phyloP scores from a whole-genome alignment of 2,888 invertebrate genomes.

The Yponomeuta cagnagella region DNA sequence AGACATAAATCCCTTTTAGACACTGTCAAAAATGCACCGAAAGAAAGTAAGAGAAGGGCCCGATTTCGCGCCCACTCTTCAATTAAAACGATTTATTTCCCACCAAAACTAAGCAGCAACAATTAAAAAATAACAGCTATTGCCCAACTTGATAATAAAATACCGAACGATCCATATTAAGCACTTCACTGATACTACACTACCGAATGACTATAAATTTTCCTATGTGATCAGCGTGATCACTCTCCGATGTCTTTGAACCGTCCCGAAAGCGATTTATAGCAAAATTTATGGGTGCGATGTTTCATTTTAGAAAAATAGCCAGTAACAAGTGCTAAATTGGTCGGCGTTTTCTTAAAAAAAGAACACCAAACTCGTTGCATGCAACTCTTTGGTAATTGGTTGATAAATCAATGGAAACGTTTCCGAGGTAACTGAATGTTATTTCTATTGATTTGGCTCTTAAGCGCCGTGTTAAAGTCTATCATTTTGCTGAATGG shows the following conservation, averaged over 20 bases:
- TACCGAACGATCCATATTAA: neutral
- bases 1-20: neutral
- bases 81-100: neutral
- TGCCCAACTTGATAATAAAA: neutral
- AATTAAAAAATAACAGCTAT: neutral
- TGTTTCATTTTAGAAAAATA: conserved; percentile 13
- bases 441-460: neutral
- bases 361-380: neutral
- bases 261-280: conserved; percentile 9
- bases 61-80: neutral
- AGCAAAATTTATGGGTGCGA: conserved; percentile 14
- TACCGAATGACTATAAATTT: conserved; percentile 14
- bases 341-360: neutral
- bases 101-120: conserved; percentile 3
- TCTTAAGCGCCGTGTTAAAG: neutral
- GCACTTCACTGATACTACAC: conserved; percentile 5
- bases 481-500: neutral
- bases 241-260: conserved; percentile 8
- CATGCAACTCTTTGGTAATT: conserved; percentile 2
- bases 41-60: neutral
- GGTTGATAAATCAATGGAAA: conserved; percentile 3
- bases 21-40: neutral
- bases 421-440: neutral
- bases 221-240: neutral
- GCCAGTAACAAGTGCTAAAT: conserved; percentile 8